Evolutionary conservation across 2,113 vertebrate species (phyloP).

Genomic region (Rhizomys pruinosus): DNA sequence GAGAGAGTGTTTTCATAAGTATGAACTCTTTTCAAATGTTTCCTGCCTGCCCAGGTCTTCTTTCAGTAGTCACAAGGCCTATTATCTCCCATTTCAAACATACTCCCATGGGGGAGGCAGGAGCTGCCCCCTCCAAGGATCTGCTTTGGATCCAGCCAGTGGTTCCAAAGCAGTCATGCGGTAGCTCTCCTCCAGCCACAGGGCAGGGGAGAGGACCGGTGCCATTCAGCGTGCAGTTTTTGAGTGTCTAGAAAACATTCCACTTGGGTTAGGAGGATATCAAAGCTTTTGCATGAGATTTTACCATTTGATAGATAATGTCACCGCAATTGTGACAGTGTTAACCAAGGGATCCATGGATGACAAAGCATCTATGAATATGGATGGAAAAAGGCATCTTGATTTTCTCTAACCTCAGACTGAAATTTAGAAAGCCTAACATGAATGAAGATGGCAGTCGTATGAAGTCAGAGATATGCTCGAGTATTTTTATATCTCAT

Average conservation of each 20-base stretch:
- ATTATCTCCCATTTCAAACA: constrained; percentile 22
- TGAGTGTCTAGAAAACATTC: background rate
- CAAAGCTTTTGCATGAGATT: background rate
- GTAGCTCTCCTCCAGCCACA: fast-evolving
- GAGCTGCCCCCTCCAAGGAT: constrained; percentile 2
- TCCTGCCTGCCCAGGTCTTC: constrained; percentile 44
- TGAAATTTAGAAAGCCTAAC: background rate
- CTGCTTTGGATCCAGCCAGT: background rate
- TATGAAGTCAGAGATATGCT: background rate
- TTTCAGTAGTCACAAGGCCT: background rate
- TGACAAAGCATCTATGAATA: background rate
- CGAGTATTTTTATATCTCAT: background rate
- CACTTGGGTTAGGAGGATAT: background rate
- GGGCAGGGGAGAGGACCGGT: background rate
- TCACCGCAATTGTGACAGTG: background rate
- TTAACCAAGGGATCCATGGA: background rate
- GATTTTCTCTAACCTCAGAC: background rate
- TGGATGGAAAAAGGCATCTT: background rate
- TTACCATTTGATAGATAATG: background rate
- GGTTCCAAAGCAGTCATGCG: background rate
- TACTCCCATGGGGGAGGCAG: background rate
- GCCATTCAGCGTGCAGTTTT: background rate
- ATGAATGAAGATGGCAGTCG: background rate
- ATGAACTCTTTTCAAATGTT: constrained; percentile 58
- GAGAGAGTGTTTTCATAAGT: constrained; percentile 72